A percentile compares a stretch with the other conserved stretches of the same genome.
phyloP scores from a whole-genome alignment of 2,113 vertebrate genomes.

The Hippocampus abdominalis region DNA sequence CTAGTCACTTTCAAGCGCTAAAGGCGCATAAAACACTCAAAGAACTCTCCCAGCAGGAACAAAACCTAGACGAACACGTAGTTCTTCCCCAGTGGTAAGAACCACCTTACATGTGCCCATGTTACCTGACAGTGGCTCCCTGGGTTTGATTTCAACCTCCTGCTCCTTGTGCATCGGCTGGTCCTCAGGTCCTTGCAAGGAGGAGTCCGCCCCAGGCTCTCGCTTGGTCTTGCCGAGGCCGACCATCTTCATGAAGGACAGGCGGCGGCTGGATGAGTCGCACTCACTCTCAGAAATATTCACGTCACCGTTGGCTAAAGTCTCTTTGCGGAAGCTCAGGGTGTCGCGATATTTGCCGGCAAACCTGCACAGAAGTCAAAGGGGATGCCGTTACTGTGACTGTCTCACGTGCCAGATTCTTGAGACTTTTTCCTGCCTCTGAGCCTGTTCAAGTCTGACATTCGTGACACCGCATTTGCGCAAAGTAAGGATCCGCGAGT shows the following conservation, averaged over 20 bases:
- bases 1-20: too few species aligned
- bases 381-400: neutral
- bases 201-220: slow-evolving; percentile 69
- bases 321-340: slow-evolving; percentile 60
- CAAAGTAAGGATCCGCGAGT: neutral
- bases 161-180: slow-evolving; percentile 59
- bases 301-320: slow-evolving; percentile 50
- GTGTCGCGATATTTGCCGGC: slow-evolving; percentile 68
- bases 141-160: slow-evolving; percentile 70
- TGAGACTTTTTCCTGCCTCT: neutral
- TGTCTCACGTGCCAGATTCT: neutral
- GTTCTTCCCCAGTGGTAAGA: too few species aligned
- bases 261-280: slow-evolving; percentile 61
- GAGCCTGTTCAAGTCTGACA: too few species aligned
- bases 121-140: slow-evolving; percentile 84
- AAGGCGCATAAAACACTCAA: too few species aligned
- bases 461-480: neutral
- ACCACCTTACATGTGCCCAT: neutral
- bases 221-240: slow-evolving; percentile 72
- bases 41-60: neutral
- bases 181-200: slow-evolving; percentile 62
- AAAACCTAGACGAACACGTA: neutral
- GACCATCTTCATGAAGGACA: slow-evolving; percentile 81
- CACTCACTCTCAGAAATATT: slow-evolving; percentile 54
- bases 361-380: slow-evolving; percentile 47